Evolutionary conservation across 2,888 invertebrate species (phyloP).

Genomic region (Bembecia ichneumoniformis): DNA sequence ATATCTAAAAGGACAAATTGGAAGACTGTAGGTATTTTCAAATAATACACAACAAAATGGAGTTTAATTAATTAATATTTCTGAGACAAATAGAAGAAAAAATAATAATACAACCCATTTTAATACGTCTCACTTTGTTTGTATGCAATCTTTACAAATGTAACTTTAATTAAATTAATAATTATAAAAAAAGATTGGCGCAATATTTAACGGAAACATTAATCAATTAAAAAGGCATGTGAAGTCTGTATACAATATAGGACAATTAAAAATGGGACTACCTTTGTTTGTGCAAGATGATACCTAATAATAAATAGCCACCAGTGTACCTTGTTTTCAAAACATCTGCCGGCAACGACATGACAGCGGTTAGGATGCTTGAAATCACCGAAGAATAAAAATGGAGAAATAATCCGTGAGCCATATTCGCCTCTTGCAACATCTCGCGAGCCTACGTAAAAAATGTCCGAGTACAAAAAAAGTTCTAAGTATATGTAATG

Average conservation of each 20-base stretch:
- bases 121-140: too few species aligned
- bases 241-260: too few species aligned
- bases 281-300: neutral
- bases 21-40: too few species aligned
- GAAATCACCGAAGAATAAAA: slow-evolving; percentile 92
- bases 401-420: slow-evolving; percentile 83
- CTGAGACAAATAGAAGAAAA: too few species aligned
- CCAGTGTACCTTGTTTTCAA: slow-evolving; percentile 87
- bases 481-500: too few species aligned
- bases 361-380: slow-evolving; percentile 90
- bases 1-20: slow-evolving; percentile 20
- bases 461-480: neutral
- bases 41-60: neutral
- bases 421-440: slow-evolving; percentile 66
- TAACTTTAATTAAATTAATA: too few species aligned
- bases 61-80: neutral
- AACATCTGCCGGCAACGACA: slow-evolving; percentile 96
- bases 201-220: too few species aligned
- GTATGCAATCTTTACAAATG: too few species aligned
- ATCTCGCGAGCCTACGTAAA: slow-evolving; percentile 24
- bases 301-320: neutral
- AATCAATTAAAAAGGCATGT: too few species aligned
- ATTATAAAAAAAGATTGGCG: too few species aligned
- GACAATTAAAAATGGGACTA: too few species aligned
- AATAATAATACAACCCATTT: too few species aligned